phyloP scores from a whole-genome alignment of 2,797 vertebrate genomes.

The Echiichthys vipera region DNA sequence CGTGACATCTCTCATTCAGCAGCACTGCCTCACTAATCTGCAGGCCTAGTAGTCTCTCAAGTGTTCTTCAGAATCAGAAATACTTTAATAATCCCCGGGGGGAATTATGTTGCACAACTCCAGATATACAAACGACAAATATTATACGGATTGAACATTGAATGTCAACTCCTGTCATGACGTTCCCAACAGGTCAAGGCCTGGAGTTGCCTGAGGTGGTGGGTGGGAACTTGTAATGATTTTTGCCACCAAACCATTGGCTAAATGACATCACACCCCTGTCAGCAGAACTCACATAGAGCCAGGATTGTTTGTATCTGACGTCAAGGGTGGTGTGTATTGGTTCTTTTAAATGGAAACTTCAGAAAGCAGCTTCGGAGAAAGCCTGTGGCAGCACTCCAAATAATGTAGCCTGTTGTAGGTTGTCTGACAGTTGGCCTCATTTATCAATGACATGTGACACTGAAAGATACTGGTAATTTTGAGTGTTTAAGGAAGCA shows the following conservation, averaged over 20 bases:
- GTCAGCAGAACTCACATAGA: conserved; percentile 11
- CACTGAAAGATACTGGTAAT: background rate
- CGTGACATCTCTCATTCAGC: background rate
- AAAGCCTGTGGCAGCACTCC: background rate
- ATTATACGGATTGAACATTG: too few species aligned
- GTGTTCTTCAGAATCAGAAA: too few species aligned
- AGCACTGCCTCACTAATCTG: conserved; percentile 2
- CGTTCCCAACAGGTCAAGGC: conserved; percentile 2
- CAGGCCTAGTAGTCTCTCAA: background rate
- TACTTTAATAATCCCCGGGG: too few species aligned
- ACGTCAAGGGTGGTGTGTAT: conserved; percentile 13
- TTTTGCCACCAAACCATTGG: conserved; percentile 36
- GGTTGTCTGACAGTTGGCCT: background rate
- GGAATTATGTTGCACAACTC: too few species aligned
- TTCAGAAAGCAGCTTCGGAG: background rate
- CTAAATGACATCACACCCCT: conserved; percentile 39
- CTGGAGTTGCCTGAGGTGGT: conserved; percentile 29
- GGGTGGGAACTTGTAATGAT: conserved; percentile 48
- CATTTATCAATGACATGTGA: background rate
- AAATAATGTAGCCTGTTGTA: background rate
- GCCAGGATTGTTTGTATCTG: conserved; percentile 29
- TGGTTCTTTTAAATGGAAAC: conserved; percentile 23
- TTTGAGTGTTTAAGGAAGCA: background rate
- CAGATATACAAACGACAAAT: too few species aligned
- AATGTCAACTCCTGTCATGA: conserved; percentile 11